Base-by-base conservation (phyloP, 2,888 invertebrate genomes). In the Trichogramma evanescens region DNA sequence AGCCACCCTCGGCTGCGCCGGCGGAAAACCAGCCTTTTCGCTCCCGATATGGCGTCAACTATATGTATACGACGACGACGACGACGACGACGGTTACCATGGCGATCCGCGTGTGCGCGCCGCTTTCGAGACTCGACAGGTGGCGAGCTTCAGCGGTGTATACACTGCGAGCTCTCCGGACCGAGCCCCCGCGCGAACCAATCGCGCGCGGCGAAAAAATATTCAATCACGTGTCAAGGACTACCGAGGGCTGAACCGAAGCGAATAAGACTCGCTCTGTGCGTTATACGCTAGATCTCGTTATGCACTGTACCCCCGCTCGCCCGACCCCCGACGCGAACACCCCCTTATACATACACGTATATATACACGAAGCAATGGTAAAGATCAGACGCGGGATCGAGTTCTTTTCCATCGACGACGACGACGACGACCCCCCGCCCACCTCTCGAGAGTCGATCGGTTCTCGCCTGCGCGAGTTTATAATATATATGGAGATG, bases 211-310 rank as follows among this genome's bases (percentile, higher is more conserved):
- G 71, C 74, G 75, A 72, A 75, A 76, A 76, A 76, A 76, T 76
- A 76, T 76, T 76, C 76, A 75, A 76, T 76, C 76, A 73, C 75
- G 74, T 71, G 75, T 75, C 75, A 76, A 75, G 76, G 71, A 73
- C 72, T 70, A 13, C 40, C 63, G 60, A 62, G 56, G 64, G 65
- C 58, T 63, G 66, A 63, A 62, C 62, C 56, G 46, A 26, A 50
- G 50, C 58, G 57, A 56, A 46, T 26, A 26, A 26, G 26, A 26
- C 26, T 26, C 26, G 26, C 26, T 26, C 26, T 26, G 26, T 26
- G 26, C 3, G 26, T 26, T 26, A 26, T 26, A 26, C 26, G 26
- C 26, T 26, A 26, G 26, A 26, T 26, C 26, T 26, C 26, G 26
- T 26, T 26, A 26, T 26, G 2, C 26, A 26, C 26, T 26, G 26